Percentiles rank a stretch among this genome's conserved stretches.
Conservation (phyloP, 2,797 vertebrate genomes). For the Typhlichthys subterraneus region DNA sequence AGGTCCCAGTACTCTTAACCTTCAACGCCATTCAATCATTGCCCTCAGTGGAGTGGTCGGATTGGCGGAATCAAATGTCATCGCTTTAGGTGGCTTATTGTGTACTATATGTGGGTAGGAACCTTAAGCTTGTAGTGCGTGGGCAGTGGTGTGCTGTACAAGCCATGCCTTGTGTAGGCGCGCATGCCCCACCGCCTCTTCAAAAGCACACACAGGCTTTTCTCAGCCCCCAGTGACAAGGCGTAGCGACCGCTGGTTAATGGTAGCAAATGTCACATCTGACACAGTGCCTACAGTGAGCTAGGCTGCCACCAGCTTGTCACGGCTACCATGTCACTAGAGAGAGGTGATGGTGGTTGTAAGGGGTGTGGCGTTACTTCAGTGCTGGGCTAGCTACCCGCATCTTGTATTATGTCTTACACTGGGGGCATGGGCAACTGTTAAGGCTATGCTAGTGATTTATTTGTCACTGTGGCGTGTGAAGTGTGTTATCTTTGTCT, state of each 20-base stretch:
- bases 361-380: not conserved
- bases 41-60: not conserved
- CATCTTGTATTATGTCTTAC: not conserved
- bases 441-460: too few relatives aligned
- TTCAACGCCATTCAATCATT: constrained; percentile 9
- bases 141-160: not conserved
- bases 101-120: not conserved
- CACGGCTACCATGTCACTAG: constrained; percentile 22
- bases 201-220: constrained; percentile 8
- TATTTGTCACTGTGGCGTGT: too few relatives aligned
- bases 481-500: too few relatives aligned
- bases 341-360: constrained; percentile 12
- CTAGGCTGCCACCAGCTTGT: constrained; percentile 27
- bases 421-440: too few relatives aligned
- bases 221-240: constrained; percentile 8
- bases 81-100: not conserved
- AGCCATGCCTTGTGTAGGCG: not conserved
- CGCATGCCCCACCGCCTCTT: not conserved
- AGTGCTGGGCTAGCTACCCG: constrained; percentile 4
- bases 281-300: constrained; percentile 30
- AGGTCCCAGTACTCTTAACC: constrained; percentile 10
- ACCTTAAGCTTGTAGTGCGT: not conserved
- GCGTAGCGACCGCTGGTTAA: constrained; percentile 20
- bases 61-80: not conserved
- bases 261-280: constrained; percentile 44